Evolutionary conservation across 2,888 invertebrate genomes (phyloP).

Genomic region (Ochropleura leucogaster): DNA sequence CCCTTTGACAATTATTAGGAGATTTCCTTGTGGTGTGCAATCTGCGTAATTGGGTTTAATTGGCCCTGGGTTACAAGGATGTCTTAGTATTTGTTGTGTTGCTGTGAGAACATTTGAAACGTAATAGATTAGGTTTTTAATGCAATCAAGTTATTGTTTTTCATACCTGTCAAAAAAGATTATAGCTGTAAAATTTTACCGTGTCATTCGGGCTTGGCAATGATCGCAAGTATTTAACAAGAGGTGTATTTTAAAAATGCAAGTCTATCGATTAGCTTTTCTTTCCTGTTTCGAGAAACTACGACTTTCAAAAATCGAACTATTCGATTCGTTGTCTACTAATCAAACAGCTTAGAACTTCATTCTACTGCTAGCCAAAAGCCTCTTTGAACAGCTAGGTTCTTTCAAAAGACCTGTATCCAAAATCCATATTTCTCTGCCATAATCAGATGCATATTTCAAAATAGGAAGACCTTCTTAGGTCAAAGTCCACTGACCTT

Average conservation of each 20-base stretch:
- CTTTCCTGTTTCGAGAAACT: too few relatives aligned
- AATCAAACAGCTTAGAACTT: background rate
- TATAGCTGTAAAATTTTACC: too few relatives aligned
- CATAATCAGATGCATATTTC: background rate
- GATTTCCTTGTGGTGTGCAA: constrained; percentile 28
- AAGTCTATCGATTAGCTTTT: too few relatives aligned
- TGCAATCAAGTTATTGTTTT: too few relatives aligned
- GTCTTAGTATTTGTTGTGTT: constrained; percentile 10
- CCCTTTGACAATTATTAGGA: constrained; percentile 65
- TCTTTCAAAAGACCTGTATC: background rate
- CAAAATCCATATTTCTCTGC: background rate
- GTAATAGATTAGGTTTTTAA: background rate
- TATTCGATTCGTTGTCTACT: too few relatives aligned
- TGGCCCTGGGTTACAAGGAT: constrained; percentile 24
- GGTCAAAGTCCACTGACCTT: constrained; percentile 83
- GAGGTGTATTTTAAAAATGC: too few relatives aligned
- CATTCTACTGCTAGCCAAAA: background rate
- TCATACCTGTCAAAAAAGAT: too few relatives aligned
- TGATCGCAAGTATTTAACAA: too few relatives aligned
- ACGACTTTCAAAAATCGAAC: too few relatives aligned
- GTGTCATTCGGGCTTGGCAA: too few relatives aligned
- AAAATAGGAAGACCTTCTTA: constrained; percentile 5
- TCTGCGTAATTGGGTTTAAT: constrained; percentile 57
- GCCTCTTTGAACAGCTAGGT: background rate
- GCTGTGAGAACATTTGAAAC: background rate